Evolutionary conservation across 2,888 invertebrate genomes (phyloP), one percentile per base, ranked within the genome.

Genomic region (Steinernema scapterisci): DNA sequence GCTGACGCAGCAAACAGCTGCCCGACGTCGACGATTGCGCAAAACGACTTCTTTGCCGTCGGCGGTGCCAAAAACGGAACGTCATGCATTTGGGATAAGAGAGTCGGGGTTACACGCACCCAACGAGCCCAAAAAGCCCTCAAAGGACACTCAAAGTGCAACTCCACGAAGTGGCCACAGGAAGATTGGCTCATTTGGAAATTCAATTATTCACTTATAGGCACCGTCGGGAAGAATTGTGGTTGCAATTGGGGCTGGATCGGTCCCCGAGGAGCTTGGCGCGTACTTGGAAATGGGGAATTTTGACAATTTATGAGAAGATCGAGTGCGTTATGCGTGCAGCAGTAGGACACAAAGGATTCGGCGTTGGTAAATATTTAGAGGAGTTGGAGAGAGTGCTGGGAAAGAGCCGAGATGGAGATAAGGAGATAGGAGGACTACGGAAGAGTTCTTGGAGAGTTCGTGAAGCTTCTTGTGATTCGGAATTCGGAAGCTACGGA

Each of bases 301-400:
- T 63, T 63, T 63, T 63, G 63, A 63, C 63, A 63, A 63, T 63
- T 63, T 63, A 63, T 63, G 63, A 31, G n/a, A 7, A 27, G 63
- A 63, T 25, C 27, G 31, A 63, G 63, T 63, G 63, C 63, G 63
- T 31, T 27, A 25, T 38, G 48, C 48, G 38, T 38, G 38, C 38
- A 38, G 38, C 38, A 38, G 5, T 3, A 38, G 9, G 9, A 38
- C 38, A 38, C 38, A 38, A 38, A 3, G 38, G 38, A 3, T 9
- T 38, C 38, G 3, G 38, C 9, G 3, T 38, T 38, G 38, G 38
- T 38, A 9, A 38, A 9, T 38, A 3, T 38, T 9, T 3, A 38
- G 9, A 38, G 38, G 38, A 9, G n/a, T n/a, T n/a, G n/a, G n/a
- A n/a, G n/a, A n/a, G n/a, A n/a, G n/a, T n/a, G n/a, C n/a, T n/a